Evolutionary conservation across 2,888 invertebrate genomes (phyloP).

Genomic region (Pachymerium ferrugineum): DNA sequence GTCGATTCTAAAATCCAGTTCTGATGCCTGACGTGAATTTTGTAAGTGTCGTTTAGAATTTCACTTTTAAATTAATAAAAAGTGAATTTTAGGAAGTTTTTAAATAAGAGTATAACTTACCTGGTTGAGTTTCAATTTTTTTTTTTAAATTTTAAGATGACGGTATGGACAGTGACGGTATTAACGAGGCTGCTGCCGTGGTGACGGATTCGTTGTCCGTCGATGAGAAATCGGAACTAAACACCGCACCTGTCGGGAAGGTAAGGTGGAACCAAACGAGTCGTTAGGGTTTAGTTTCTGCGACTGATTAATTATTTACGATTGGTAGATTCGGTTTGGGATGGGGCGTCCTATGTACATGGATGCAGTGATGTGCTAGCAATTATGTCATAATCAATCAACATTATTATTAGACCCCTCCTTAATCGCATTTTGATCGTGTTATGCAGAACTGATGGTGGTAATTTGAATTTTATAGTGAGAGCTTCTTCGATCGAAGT

Average conservation of each 20-base stretch:
- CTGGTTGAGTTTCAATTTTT: too few relatives aligned
- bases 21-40: neutral
- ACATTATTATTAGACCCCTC: slow-evolving; percentile 25
- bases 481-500: neutral
- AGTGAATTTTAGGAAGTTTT: too few relatives aligned
- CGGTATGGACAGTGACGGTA: slow-evolving; percentile 17
- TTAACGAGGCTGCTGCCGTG: slow-evolving; percentile 1
- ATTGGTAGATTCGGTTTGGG: neutral
- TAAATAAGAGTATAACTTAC: too few relatives aligned
- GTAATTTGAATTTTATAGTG: slow-evolving; percentile 15
- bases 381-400: slow-evolving; percentile 20
- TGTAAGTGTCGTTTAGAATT: neutral
- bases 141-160: neutral
- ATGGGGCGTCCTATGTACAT: too few relatives aligned
- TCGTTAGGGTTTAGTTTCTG: neutral
- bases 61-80: too few relatives aligned
- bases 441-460: neutral
- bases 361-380: neutral
- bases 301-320: neutral
- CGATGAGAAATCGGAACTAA: neutral
- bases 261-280: neutral
- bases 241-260: neutral
- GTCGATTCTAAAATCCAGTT: neutral
- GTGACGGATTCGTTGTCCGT: neutral
- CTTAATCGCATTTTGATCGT: slow-evolving; percentile 16